Evolutionary conservation across 1,140 invertebrate genomes (phyloP).

Genomic region (Macrotrachela quadricornifera): DNA sequence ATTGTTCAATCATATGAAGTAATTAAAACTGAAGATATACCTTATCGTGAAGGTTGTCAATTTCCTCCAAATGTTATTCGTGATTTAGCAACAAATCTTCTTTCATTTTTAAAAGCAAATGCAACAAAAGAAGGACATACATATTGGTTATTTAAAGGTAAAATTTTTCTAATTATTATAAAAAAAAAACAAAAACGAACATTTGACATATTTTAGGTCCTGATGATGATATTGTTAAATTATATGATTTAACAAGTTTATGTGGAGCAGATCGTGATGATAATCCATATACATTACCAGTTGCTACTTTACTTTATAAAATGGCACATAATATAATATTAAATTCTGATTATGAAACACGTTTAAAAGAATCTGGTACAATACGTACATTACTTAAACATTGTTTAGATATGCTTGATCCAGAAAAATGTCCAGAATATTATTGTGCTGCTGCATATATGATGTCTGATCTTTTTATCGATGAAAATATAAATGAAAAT

Average conservation of each 20-base stretch:
- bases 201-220: conserved; percentile 69
- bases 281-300: conserved; percentile 73
- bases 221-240: conserved; percentile 70
- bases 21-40: conserved; percentile 76
- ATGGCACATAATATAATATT: conserved; percentile 19
- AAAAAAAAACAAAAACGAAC: too few species aligned
- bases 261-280: conserved; percentile 44
- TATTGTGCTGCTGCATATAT: too few species aligned
- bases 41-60: conserved; percentile 35
- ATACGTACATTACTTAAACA: conserved; percentile 49
- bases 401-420: conserved; percentile 47
- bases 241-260: conserved; percentile 70
- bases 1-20: conserved; percentile 82
- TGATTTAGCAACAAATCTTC: conserved; percentile 74
- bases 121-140: conserved; percentile 82
- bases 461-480: too few species aligned
- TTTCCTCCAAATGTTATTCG: conserved; percentile 65
- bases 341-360: not conserved
- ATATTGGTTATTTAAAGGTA: conserved; percentile 32
- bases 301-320: conserved; percentile 61
- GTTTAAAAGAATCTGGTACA: conserved; percentile 41
- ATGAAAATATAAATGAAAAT: too few species aligned
- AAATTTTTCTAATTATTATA: too few species aligned
- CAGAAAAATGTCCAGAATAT: too few species aligned
- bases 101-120: conserved; percentile 72